phyloP scores from a whole-genome alignment of 1,140 invertebrate species.

The Pogonus chalceus region DNA sequence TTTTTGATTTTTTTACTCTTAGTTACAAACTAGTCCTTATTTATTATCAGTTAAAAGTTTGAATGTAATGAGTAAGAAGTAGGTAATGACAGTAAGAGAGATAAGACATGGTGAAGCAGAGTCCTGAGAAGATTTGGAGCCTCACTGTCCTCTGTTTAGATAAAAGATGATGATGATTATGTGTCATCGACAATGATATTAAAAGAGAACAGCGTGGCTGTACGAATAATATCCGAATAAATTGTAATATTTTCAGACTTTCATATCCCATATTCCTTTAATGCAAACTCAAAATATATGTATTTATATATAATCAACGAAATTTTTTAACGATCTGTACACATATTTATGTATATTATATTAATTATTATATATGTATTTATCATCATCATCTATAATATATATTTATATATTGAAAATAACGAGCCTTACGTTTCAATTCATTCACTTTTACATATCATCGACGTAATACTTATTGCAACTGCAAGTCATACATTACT shows the following conservation, averaged over 20 bases:
- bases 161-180: neutral
- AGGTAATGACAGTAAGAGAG: neutral
- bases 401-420: neutral
- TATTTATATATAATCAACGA: constrained; percentile 6
- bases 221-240: constrained; percentile 4
- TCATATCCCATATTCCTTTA: constrained; percentile 1
- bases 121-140: constrained; percentile 4
- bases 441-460: neutral
- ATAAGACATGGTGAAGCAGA: neutral
- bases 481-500: constrained; percentile 3
- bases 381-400: neutral
- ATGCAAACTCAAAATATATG: constrained; percentile 3
- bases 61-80: neutral
- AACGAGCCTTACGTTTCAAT: constrained; percentile 6
- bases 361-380: neutral
- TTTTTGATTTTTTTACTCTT: neutral
- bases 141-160: neutral
- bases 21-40: constrained; percentile 1
- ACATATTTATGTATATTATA: constrained; percentile 1
- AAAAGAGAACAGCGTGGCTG: neutral
- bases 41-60: constrained; percentile 5
- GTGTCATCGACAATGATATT: neutral
- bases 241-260: neutral
- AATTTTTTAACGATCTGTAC: constrained; percentile 1
- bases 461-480: constrained; percentile 5